Percentiles rank a stretch among this genome's conserved stretches.
Evolutionary conservation across 1,140 invertebrate genomes (phyloP).

Genomic region (Pectinophora gossypiella): DNA sequence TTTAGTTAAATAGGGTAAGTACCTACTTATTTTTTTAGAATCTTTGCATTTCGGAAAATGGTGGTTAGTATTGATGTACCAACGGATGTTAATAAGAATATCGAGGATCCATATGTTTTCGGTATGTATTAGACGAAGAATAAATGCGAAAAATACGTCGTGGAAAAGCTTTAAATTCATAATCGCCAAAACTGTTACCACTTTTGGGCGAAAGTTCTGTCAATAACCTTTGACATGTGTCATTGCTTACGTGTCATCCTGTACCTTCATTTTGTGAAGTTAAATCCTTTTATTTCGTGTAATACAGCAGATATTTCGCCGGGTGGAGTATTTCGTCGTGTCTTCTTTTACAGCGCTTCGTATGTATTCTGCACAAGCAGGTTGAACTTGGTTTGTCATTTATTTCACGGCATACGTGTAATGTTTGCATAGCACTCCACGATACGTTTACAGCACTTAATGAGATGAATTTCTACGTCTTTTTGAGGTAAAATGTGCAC

Average conservation of each 20-base stretch:
- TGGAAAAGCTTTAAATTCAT: background rate
- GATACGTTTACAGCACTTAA: too few species aligned
- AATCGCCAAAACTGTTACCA: background rate
- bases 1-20: background rate
- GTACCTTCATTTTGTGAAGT: conserved; percentile 33
- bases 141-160: background rate
- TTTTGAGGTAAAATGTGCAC: too few species aligned
- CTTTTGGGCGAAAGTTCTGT: conserved; percentile 38
- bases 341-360: too few species aligned
- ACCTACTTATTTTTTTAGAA: too few species aligned
- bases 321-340: too few species aligned
- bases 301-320: conserved; percentile 4
- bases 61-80: background rate
- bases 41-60: background rate
- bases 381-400: too few species aligned
- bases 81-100: too few species aligned
- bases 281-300: conserved; percentile 13
- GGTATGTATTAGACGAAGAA: background rate
- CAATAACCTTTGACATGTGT: conserved; percentile 76
- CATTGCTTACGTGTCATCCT: conserved; percentile 72
- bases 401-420: too few species aligned
- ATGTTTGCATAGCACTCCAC: too few species aligned
- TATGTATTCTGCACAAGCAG: too few species aligned
- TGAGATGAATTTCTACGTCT: too few species aligned
- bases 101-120: too few species aligned